A percentile compares a stretch with the other conserved stretches of the same genome.
These are phyloP conservation scores for Ectemnius cavifrons DNA, from an alignment of 2,888 invertebrate species.

Conservation along the genomic window DNA sequence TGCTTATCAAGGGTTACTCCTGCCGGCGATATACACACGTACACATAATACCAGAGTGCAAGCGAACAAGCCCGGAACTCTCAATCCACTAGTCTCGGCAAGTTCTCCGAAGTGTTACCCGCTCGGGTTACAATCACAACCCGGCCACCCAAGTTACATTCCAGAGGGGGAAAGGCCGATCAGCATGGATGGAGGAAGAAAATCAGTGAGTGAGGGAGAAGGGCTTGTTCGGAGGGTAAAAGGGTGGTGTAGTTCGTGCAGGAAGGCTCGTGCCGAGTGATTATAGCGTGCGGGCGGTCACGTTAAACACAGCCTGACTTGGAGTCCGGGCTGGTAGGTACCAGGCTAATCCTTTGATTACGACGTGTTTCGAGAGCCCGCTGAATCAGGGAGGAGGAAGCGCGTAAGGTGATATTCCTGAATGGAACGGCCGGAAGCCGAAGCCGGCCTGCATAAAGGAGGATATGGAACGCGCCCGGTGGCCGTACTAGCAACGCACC, in stretches of 20 bases:
- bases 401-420: constrained; percentile 71
- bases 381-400: constrained; percentile 58
- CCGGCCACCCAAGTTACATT: background rate
- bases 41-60: no score
- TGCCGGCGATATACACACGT: no score
- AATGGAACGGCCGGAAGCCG: constrained; percentile 69
- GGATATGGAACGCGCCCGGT: constrained; percentile 52
- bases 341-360: constrained; percentile 58
- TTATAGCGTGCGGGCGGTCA: constrained; percentile 41
- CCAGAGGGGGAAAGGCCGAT: constrained; percentile 18
- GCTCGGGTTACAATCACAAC: background rate
- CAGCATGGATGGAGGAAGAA: background rate
- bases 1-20: no score
- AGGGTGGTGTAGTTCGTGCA: constrained; percentile 1
- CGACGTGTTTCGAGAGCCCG: constrained; percentile 52
- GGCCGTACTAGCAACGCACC: background rate
- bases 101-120: no score
- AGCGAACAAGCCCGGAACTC: no score
- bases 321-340: constrained; percentile 23
- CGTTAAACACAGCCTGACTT: constrained; percentile 49
- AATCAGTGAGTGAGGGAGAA: constrained; percentile 24
- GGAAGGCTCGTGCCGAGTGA: constrained; percentile 24
- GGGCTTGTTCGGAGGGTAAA: background rate
- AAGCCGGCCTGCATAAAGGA: constrained; percentile 62
- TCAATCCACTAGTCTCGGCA: no score